A percentile compares a stretch with the other conserved stretches of the same genome.
These are phyloP conservation scores for Myotis daubentonii DNA, from an alignment of 2,797 vertebrate genomes.

Conservation along the genomic window DNA sequence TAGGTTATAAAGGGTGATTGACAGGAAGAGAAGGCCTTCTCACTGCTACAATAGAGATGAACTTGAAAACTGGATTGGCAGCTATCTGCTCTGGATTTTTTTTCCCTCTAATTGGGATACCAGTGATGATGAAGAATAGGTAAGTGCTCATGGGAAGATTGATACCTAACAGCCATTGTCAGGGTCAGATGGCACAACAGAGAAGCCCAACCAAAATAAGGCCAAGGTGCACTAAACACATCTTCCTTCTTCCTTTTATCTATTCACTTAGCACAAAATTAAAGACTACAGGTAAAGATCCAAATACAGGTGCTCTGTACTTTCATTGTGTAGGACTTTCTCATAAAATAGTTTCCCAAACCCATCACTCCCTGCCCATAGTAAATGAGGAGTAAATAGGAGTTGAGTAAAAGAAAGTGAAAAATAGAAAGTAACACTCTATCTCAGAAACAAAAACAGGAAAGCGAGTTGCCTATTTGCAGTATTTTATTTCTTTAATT, in stretches of 20 bases:
- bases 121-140: slow-evolving; percentile 25
- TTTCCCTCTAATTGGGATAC: slow-evolving; percentile 43
- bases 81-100: background rate
- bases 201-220: slow-evolving; percentile 21
- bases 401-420: background rate
- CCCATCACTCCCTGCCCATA: rapidly evolving
- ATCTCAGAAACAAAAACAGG: background rate
- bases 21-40: slow-evolving; percentile 65
- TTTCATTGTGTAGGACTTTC: background rate
- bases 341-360: background rate
- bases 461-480: background rate
- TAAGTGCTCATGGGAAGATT: background rate
- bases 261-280: background rate
- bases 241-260: background rate
- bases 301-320: background rate
- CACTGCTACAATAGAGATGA: slow-evolving; percentile 4
- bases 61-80: slow-evolving; percentile 64
- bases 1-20: slow-evolving; percentile 77
- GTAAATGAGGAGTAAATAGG: background rate
- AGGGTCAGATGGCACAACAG: slow-evolving; percentile 1
- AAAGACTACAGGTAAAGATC: background rate
- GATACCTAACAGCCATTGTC: background rate
- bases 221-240: background rate
- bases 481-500: background rate
- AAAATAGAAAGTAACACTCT: background rate